A percentile compares a stretch with the other conserved stretches of the same genome.
phyloP scores from a whole-genome alignment of 2,888 invertebrate genomes.

The Sinotaia quadrata region DNA sequence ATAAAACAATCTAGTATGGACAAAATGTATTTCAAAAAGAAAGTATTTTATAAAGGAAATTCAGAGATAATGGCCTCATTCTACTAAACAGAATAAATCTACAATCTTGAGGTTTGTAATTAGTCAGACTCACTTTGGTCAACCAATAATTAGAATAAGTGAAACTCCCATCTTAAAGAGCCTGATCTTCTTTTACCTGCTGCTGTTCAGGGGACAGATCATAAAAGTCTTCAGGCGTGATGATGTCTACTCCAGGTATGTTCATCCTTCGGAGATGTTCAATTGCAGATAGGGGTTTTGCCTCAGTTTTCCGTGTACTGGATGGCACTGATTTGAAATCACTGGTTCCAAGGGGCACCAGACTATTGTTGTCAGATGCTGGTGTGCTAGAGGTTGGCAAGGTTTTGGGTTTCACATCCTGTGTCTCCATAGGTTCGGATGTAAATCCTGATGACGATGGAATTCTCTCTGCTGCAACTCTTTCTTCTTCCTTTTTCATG shows the following conservation, averaged over 20 bases:
- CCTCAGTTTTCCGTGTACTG: neutral
- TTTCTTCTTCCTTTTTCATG: neutral
- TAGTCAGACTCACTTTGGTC: no score
- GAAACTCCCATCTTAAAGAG: no score
- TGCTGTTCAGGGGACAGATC: conserved; percentile 60
- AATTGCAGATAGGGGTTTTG: conserved; percentile 30
- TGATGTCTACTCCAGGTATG: conserved; percentile 61
- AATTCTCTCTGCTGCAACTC: neutral
- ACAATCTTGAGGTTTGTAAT: no score
- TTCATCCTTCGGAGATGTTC: conserved; percentile 46
- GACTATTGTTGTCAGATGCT: neutral
- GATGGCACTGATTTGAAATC: neutral
- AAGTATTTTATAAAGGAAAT: no score
- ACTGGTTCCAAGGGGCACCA: neutral
- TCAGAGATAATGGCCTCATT: no score
- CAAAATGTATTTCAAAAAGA: no score
- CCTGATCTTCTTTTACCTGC: conserved; percentile 43
- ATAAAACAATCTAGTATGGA: no score
- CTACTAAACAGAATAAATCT: no score
- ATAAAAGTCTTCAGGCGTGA: conserved; percentile 59
- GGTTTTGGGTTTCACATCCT: neutral
- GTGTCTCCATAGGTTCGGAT: conserved; percentile 13
- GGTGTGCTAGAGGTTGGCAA: neutral
- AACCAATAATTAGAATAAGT: no score
- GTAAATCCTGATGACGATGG: no score